These are phyloP conservation scores for Epiperipatus broadwayi DNA, from an alignment of 2,888 invertebrate genomes.

Conservation along the genomic window DNA sequence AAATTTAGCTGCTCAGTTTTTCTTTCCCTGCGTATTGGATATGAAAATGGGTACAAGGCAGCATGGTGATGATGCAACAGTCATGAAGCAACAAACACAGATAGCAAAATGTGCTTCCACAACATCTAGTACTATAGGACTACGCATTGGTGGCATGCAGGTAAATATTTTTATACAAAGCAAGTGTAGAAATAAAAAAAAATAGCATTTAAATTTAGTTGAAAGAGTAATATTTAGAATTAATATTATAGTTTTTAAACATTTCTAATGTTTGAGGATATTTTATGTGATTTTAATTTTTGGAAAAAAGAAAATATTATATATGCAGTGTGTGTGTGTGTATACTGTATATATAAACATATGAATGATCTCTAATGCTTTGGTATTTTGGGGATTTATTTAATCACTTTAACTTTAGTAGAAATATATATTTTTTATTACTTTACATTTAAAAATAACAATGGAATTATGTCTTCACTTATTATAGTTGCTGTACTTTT, in stretches of 20 bases:
- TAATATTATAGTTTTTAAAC: not conserved
- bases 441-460: no score
- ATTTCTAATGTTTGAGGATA: not conserved
- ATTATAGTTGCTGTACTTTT: no score
- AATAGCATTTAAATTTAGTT: not conserved
- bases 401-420: no score
- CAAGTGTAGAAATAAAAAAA: conserved; percentile 1
- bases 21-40: conserved; percentile 37
- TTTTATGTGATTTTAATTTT: conserved; percentile 9
- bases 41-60: conserved; percentile 39
- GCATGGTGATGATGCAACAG: conserved; percentile 35
- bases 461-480: no score
- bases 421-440: no score
- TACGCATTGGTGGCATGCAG: conserved; percentile 36
- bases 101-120: conserved; percentile 33
- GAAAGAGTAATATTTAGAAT: not conserved
- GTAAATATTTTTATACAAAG: conserved; percentile 19
- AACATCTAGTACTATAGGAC: conserved; percentile 35
- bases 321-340: no score
- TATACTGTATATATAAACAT: no score
- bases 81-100: conserved; percentile 33
- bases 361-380: no score
- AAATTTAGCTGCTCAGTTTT: conserved; percentile 37
- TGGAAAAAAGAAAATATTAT: no score
- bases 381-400: no score